phyloP scores from a whole-genome alignment of 1,140 invertebrate genomes.

The Metopolophium dirhodum region DNA sequence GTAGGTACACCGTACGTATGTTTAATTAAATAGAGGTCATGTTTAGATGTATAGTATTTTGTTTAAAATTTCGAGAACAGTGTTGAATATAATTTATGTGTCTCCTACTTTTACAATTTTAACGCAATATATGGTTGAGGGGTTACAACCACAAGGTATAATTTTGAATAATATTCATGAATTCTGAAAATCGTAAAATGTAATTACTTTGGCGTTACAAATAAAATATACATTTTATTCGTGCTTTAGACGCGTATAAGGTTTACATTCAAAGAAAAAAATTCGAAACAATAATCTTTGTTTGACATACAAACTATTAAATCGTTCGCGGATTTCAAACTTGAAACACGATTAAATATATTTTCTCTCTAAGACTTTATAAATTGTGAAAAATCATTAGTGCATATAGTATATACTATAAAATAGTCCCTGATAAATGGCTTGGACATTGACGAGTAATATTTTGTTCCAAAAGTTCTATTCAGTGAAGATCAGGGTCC shows the following conservation, averaged over 20 bases:
- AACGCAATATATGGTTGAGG: background rate
- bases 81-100: background rate
- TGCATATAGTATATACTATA: background rate
- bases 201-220: background rate
- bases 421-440: background rate
- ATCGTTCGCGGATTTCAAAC: background rate
- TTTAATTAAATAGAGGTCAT: slow-evolving; percentile 11
- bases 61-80: background rate
- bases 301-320: background rate
- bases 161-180: background rate
- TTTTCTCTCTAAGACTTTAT: background rate
- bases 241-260: background rate
- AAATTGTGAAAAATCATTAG: background rate
- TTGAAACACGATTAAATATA: background rate
- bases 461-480: slow-evolving; percentile 7
- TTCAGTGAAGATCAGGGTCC: background rate
- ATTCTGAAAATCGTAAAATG: background rate
- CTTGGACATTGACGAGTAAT: background rate
- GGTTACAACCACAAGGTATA: slow-evolving; percentile 10
- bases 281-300: background rate
- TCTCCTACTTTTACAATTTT: slow-evolving; percentile 13
- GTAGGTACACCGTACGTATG: background rate
- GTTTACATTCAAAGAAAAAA: background rate
- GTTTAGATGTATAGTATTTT: background rate
- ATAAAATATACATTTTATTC: background rate